A percentile compares a stretch with the other conserved stretches of the same genome.
Conservation (phyloP, 2,888 invertebrate species). For the Drosophila kanekoi region DNA sequence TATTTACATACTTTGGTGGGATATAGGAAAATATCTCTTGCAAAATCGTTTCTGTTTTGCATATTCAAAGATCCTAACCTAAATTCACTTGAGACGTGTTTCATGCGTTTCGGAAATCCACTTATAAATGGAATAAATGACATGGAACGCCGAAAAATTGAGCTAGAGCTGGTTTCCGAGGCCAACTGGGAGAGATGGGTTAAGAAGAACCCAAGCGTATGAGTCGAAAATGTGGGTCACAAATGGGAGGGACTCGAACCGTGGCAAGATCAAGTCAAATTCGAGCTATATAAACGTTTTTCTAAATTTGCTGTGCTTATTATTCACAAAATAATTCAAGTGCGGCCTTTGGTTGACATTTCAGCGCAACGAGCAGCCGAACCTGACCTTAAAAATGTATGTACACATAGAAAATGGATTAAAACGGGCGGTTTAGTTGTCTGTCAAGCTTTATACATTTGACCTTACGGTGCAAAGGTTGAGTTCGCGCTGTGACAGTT, state of each 20-base stretch:
- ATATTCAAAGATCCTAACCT: no score
- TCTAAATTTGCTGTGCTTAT: not conserved
- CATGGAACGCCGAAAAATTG: no score
- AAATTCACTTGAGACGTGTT: no score
- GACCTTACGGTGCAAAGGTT: slow-evolving; percentile 12
- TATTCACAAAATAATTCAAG: slow-evolving; percentile 17
- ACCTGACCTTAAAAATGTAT: not conserved
- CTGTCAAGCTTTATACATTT: slow-evolving; percentile 10
- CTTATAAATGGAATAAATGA: no score
- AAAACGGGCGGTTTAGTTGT: slow-evolving; percentile 16
- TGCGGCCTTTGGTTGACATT: slow-evolving; percentile 15
- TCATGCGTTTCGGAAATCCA: no score
- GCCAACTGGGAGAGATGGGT: not conserved
- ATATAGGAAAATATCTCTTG: no score
- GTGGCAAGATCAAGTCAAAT: not conserved
- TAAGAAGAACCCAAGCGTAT: not conserved
- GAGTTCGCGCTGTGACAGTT: slow-evolving; percentile 13
- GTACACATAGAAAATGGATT: not conserved
- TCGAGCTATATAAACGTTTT: not conserved
- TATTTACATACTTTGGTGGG: no score
- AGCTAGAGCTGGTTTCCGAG: no score
- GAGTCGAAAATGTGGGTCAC: not conserved
- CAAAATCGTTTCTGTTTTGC: no score
- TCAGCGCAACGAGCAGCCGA: not conserved
- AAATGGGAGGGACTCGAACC: not conserved